These are phyloP conservation scores for Ceratina japonica DNA, from an alignment of 1,140 invertebrate species.

Conservation along the genomic window DNA sequence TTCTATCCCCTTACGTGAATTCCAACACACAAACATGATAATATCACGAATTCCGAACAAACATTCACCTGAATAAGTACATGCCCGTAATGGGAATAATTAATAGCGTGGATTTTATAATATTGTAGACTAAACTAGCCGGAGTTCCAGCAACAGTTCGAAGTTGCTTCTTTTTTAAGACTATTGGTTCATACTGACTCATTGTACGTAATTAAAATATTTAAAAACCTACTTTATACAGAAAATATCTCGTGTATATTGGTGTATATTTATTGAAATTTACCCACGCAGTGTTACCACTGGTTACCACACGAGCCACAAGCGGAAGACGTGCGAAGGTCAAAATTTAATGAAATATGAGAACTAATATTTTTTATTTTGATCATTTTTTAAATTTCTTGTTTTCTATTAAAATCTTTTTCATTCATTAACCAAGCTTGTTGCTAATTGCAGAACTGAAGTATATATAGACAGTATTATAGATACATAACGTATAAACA, in stretches of 20 bases:
- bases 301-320: too few relatives aligned
- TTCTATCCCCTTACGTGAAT: background rate
- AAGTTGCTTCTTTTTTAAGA: background rate
- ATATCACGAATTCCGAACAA: background rate
- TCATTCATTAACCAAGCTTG: too few relatives aligned
- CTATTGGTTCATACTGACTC: slow-evolving; percentile 18
- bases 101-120: background rate
- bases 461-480: too few relatives aligned
- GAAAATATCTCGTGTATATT: too few relatives aligned
- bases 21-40: background rate
- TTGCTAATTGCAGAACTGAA: too few relatives aligned
- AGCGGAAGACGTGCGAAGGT: too few relatives aligned
- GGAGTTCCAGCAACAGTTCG: background rate
- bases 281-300: background rate
- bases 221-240: background rate
- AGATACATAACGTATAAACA: too few relatives aligned
- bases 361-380: too few relatives aligned
- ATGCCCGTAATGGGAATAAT: accelerated
- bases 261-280: background rate
- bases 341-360: too few relatives aligned
- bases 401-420: too few relatives aligned
- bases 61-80: background rate
- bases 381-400: too few relatives aligned
- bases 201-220: background rate
- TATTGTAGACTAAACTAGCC: background rate